A percentile compares a stretch with the other conserved stretches of the same genome.
Conservation (phyloP, 2,113 vertebrate genomes). For the Ginglymostoma cirratum region DNA sequence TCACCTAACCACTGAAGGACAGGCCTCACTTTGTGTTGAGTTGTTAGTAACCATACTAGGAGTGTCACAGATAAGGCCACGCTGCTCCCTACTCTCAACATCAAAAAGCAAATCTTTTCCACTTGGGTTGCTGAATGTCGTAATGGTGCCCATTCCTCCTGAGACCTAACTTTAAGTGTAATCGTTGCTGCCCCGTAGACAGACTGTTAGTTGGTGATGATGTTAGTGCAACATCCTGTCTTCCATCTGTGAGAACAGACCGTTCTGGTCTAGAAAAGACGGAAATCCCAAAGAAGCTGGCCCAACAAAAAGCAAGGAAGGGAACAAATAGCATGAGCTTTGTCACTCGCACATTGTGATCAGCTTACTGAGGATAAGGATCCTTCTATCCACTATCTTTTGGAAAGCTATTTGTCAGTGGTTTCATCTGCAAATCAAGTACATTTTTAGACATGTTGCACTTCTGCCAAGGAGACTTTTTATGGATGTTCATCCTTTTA, state of each 20-base stretch:
- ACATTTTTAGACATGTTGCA: neutral
- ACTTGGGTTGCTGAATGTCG: neutral
- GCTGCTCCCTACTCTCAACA: neutral
- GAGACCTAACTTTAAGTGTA: neutral
- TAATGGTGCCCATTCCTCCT: neutral
- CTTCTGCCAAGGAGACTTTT: neutral
- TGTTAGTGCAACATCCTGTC: neutral
- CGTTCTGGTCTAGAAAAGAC: neutral
- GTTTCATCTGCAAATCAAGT: neutral
- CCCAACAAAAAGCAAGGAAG: neutral
- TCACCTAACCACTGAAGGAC: too few species aligned
- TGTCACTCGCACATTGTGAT: neutral
- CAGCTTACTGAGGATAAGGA: neutral
- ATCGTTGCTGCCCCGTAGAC: too few species aligned
- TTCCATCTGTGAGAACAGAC: conserved; percentile 15
- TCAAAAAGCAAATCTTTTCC: neutral
- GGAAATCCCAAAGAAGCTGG: neutral
- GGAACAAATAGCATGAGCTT: neutral
- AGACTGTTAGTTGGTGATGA: neutral
- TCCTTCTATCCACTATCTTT: neutral
- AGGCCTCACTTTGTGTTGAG: too few species aligned
- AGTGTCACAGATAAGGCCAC: too few species aligned
- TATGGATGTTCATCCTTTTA: neutral
- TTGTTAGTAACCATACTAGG: too few species aligned
- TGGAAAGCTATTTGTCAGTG: neutral